phyloP scores from a whole-genome alignment of 2,888 invertebrate species.

The Osmoderma eremita region DNA sequence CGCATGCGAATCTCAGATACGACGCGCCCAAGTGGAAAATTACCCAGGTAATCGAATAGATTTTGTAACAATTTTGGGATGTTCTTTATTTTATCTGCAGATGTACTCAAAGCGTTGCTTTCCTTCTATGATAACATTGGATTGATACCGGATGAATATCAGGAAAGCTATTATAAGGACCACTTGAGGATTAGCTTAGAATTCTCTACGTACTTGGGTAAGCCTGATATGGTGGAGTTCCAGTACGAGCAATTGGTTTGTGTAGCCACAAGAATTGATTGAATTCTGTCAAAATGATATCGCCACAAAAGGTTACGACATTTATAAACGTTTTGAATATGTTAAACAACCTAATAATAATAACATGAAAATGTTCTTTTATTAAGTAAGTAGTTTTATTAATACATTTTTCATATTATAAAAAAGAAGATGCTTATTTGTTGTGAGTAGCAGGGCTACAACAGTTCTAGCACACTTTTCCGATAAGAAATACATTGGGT shows the following conservation, averaged over 20 bases:
- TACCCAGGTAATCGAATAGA: neutral
- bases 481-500: neutral
- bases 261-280: neutral
- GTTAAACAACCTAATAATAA: too few relatives aligned
- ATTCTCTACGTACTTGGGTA: neutral
- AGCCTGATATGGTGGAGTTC: neutral
- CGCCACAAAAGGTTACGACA: too few relatives aligned
- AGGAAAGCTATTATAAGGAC: constrained; percentile 5
- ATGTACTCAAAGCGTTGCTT: neutral
- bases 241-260: constrained; percentile 1
- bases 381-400: too few relatives aligned
- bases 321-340: too few relatives aligned
- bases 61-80: too few relatives aligned
- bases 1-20: neutral
- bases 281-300: too few relatives aligned
- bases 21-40: neutral
- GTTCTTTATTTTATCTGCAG: neutral
- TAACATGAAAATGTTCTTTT: too few relatives aligned
- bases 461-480: too few relatives aligned
- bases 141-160: neutral
- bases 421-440: too few relatives aligned
- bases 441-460: too few relatives aligned
- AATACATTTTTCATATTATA: too few relatives aligned
- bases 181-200: constrained; percentile 2
- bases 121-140: neutral